A percentile compares a stretch with the other conserved stretches of the same genome.
Conservation (phyloP, 2,113 vertebrate species). For the Poecilia latipinna region DNA sequence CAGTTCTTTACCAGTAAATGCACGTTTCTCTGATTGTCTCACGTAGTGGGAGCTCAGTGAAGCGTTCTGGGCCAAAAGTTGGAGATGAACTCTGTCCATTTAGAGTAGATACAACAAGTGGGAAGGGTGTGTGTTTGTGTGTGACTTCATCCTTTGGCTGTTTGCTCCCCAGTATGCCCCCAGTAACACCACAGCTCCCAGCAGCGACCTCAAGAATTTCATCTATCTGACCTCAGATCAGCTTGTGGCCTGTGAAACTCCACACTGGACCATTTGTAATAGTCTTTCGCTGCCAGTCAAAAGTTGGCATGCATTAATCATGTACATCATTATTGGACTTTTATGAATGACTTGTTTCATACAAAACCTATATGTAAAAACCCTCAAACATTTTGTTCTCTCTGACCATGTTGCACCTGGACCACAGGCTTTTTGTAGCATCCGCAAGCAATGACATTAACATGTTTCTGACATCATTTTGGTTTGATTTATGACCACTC, state of each 20-base stretch:
- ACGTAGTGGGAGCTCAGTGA: slow-evolving; percentile 67
- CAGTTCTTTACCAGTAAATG: slow-evolving; percentile 24
- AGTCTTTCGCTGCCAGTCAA: neutral
- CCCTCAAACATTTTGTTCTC: no score
- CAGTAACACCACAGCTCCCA: slow-evolving; percentile 63
- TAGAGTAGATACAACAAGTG: slow-evolving; percentile 28
- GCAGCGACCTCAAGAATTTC: slow-evolving; percentile 51
- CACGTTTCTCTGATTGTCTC: slow-evolving; percentile 59
- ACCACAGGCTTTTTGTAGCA: no score
- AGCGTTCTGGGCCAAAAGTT: slow-evolving; percentile 55
- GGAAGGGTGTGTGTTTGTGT: slow-evolving; percentile 13
- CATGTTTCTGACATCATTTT: no score
- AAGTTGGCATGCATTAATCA: neutral
- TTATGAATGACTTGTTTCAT: no score
- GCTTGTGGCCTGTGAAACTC: slow-evolving; percentile 46
- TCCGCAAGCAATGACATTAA: no score
- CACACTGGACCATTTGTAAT: slow-evolving; percentile 39
- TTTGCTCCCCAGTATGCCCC: slow-evolving; percentile 54
- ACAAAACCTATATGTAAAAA: no score
- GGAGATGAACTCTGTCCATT: slow-evolving; percentile 55
- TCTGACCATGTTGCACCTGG: no score
- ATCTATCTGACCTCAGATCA: slow-evolving; percentile 62
- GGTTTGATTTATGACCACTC: no score
- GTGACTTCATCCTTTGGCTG: slow-evolving; percentile 60
- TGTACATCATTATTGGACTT: no score